Base-by-base conservation (phyloP, 1,140 invertebrate genomes). In the Rhynchophorus ferrugineus region DNA sequence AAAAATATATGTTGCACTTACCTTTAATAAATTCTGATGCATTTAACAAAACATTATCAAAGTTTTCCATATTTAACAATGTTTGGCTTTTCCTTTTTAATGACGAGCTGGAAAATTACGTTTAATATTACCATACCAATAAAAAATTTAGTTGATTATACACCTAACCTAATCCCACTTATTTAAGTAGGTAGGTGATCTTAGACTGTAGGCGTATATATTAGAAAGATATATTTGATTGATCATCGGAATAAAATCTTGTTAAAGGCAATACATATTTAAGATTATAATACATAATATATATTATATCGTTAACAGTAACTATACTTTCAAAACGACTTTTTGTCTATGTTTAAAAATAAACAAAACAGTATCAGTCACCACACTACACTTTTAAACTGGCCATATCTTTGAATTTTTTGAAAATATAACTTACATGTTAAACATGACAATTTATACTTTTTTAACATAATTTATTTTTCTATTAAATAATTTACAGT, bases 1-100 rank as follows among this genome's bases (percentile, higher is more conserved):
- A 33, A 18, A 8, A n/a, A 29, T 9, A 3, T 24, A 43, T 37
- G 45, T 44, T 8, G 11, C 37, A 21, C 57, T 65, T 71, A 78
- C 76, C 74, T 71, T 75, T 76, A 42, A 78, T 71, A 57, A 77
- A 76, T 64, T 78, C 76, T 16, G 73, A 70, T 16, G 75, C 70
- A 54, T 70, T 74, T 16, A 77, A 67, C 53, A 78, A 58, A 45
- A 76, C 61, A 54, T 74, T 74, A 44, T 69, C 69, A 54, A 61
- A 66, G 50, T 69, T 65, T 47, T 75, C 75, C 75, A 77, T 75
- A 45, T 51, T 67, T 43, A 39, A 24, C 34, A 36, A 17, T 44
- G 6, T 29, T 41, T 42, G 33, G 35, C 54, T 53, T 54, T 55
- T 61, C 48, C 55, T 57, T 47, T 60, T 64, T 48, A 59, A 55